A percentile compares a stretch with the other conserved stretches of the same genome.
phyloP scores from a whole-genome alignment of 2,113 vertebrate genomes.

The Rissa tridactyla region DNA sequence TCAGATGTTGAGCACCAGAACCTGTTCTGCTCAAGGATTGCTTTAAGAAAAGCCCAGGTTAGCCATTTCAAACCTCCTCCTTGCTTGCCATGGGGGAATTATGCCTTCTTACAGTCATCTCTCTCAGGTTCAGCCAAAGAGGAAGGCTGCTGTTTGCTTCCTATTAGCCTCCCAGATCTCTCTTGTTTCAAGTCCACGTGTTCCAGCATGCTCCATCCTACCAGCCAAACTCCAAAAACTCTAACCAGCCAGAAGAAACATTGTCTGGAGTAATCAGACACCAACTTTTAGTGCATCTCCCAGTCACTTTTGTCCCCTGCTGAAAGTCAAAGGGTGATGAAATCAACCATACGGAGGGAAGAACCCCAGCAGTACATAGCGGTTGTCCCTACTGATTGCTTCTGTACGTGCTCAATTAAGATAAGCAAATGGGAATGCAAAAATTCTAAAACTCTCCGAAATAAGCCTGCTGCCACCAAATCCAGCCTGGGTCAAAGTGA shows the following conservation, averaged over 20 bases:
- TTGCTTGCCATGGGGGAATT: not conserved
- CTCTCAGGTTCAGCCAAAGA: slow-evolving; percentile 1
- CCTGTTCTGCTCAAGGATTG: not conserved
- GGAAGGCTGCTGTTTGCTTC: slow-evolving; percentile 7
- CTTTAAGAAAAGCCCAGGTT: not conserved
- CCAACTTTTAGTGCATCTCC: not conserved
- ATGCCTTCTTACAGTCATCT: not conserved
- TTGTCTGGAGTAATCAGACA: not conserved
- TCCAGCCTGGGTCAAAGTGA: not conserved
- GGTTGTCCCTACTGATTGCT: not conserved
- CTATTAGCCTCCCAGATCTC: slow-evolving; percentile 1
- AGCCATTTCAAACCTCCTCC: not conserved
- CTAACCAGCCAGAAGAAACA: not conserved
- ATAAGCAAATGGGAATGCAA: not conserved
- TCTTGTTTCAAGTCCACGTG: not conserved
- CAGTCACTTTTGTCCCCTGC: not conserved
- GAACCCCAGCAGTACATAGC: not conserved
- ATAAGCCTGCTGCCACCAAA: not conserved
- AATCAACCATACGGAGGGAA: not conserved
- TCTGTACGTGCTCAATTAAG: not conserved
- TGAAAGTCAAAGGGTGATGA: not conserved
- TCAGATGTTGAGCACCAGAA: not conserved
- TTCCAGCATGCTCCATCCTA: not conserved
- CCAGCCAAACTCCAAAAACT: not conserved
- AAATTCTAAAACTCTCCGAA: not conserved